phyloP scores from a whole-genome alignment of 2,797 vertebrate species.

The Diceros bicornis region DNA sequence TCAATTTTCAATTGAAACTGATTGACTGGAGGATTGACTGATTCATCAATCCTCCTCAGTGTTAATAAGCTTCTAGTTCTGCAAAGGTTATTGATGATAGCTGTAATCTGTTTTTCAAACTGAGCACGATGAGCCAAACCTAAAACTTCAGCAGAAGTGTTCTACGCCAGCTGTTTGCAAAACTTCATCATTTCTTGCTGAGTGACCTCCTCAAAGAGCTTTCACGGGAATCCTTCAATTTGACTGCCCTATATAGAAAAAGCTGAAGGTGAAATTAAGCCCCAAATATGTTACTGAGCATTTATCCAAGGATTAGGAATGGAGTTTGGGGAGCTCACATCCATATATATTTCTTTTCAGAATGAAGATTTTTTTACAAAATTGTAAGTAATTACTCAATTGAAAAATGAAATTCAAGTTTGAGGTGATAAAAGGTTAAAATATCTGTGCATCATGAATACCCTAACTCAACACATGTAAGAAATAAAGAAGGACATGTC shows the following conservation, averaged over 20 bases:
- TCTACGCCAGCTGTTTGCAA: neutral
- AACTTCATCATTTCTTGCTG: conserved; percentile 18
- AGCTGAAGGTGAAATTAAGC: conserved; percentile 42
- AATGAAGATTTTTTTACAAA: neutral
- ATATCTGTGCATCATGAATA: neutral
- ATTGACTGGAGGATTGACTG: too few relatives aligned
- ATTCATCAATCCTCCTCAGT: conserved; percentile 42
- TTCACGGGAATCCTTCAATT: neutral
- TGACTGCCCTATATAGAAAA: conserved; percentile 41
- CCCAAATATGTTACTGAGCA: neutral
- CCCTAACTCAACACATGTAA: neutral
- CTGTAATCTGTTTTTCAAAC: conserved; percentile 64
- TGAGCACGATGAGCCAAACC: neutral
- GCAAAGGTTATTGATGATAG: conserved; percentile 11
- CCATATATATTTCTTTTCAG: neutral
- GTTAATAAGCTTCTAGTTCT: conserved; percentile 63
- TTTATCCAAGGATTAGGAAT: neutral
- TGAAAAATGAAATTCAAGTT: conserved; percentile 13
- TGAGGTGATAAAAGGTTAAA: neutral
- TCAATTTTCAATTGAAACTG: conserved; percentile 41
- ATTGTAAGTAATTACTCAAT: neutral
- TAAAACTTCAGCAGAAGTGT: neutral
- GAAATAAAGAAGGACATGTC: neutral
- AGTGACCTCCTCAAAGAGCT: neutral
- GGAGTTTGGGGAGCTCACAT: neutral